phyloP scores from a whole-genome alignment of 2,888 invertebrate species.

The Morpho deidamia region DNA sequence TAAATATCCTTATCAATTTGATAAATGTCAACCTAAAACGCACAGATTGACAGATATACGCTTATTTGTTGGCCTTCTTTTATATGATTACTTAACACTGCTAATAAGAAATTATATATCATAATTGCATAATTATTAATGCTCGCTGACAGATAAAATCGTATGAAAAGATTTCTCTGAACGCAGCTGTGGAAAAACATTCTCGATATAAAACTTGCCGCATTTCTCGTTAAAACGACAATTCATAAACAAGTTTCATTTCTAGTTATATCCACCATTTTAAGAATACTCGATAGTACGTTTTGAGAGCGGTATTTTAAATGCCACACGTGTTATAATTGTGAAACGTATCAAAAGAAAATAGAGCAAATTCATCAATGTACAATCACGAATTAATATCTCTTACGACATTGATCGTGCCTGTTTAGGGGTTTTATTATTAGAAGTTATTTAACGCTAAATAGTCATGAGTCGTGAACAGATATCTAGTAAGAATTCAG shows the following conservation, averaged over 20 bases:
- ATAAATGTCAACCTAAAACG: no score
- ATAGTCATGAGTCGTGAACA: no score
- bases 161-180: no score
- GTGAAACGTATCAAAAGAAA: slow-evolving; percentile 25
- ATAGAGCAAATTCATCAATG: slow-evolving; percentile 20
- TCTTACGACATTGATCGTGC: slow-evolving; percentile 3
- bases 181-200: background rate
- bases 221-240: slow-evolving; percentile 1
- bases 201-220: background rate
- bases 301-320: slow-evolving; percentile 18
- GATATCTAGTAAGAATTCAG: no score
- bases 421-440: background rate
- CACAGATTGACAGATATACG: no score
- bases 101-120: no score
- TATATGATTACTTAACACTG: no score
- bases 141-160: no score
- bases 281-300: slow-evolving; percentile 4
- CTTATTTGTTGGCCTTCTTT: no score
- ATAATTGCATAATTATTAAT: no score
- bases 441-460: no score
- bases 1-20: no score
- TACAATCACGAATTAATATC: slow-evolving; percentile 1
- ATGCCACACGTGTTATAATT: slow-evolving; percentile 10
- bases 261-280: slow-evolving; percentile 1
- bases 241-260: slow-evolving; percentile 8